These are phyloP conservation scores for Drosophila fungiperda DNA, from an alignment of 2,888 invertebrate species.

Conservation along the genomic window DNA sequence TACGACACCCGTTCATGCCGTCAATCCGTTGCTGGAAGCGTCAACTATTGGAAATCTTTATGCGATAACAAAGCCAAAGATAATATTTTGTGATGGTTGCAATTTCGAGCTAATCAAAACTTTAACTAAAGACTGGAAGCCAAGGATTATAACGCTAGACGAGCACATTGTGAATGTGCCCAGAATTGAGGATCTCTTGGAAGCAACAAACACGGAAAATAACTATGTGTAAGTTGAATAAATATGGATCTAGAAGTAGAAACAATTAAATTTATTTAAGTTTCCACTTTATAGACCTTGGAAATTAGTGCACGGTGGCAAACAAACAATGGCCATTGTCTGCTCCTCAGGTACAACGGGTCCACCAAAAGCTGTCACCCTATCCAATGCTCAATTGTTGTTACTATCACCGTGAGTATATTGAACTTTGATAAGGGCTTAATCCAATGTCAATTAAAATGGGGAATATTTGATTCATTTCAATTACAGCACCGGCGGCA, in stretches of 20 bases:
- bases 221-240: slow-evolving; percentile 28
- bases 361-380: slow-evolving; percentile 61
- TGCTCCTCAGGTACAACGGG: slow-evolving; percentile 74
- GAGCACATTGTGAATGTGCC: slow-evolving; percentile 27
- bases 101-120: slow-evolving; percentile 41
- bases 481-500: slow-evolving; percentile 13
- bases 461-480: neutral
- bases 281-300: slow-evolving; percentile 26
- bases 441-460: neutral
- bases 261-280: neutral
- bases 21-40: slow-evolving; percentile 54
- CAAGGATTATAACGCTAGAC: slow-evolving; percentile 33
- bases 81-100: slow-evolving; percentile 67
- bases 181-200: slow-evolving; percentile 30
- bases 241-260: too few relatives aligned
- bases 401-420: slow-evolving; percentile 23
- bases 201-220: neutral
- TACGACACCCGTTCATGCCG: slow-evolving; percentile 62
- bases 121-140: slow-evolving; percentile 39
- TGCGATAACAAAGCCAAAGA: slow-evolving; percentile 56
- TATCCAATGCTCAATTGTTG: slow-evolving; percentile 49
- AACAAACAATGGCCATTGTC: slow-evolving; percentile 59
- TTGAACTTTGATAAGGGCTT: neutral
- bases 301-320: slow-evolving; percentile 30
- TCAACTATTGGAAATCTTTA: slow-evolving; percentile 40